A percentile compares a stretch with the other conserved stretches of the same genome.
Conservation (phyloP, 2,888 invertebrate species). For the Anticlea derivata region DNA sequence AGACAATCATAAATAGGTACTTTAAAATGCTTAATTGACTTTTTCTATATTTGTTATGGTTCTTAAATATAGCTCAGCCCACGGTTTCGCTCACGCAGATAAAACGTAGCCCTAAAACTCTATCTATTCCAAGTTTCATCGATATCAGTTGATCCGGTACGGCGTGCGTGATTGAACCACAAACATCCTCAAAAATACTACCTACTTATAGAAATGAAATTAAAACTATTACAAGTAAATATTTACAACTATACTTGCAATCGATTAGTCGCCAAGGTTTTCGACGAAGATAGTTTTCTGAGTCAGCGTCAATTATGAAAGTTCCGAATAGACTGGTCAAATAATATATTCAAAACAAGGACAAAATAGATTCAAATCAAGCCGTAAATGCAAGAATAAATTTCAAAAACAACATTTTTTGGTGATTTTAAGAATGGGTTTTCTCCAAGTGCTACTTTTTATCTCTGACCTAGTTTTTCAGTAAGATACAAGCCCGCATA, state of each 20-base stretch:
- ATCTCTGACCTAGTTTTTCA: conserved; percentile 26
- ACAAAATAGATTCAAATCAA: conserved; percentile 24
- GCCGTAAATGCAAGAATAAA: conserved; percentile 27
- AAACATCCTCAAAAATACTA: too few relatives aligned
- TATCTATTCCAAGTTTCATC: too few relatives aligned
- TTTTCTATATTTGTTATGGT: too few relatives aligned
- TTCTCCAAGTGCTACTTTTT: conserved; percentile 29
- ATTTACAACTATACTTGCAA: too few relatives aligned
- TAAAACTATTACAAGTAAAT: too few relatives aligned
- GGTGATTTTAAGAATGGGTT: conserved; percentile 17
- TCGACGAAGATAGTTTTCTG: not conserved
- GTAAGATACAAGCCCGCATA: conserved; percentile 18
- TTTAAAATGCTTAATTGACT: too few relatives aligned
- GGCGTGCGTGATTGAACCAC: too few relatives aligned
- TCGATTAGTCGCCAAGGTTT: not conserved
- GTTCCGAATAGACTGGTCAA: conserved; percentile 22
- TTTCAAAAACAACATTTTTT: conserved; percentile 32
- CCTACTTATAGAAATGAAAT: too few relatives aligned
- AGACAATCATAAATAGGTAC: conserved; percentile 7
- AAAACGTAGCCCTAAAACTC: too few relatives aligned
- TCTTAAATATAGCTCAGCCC: too few relatives aligned
- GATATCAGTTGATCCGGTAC: too few relatives aligned
- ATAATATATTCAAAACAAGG: conserved; percentile 23
- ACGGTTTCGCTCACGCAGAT: too few relatives aligned
- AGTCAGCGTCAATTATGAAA: conserved; percentile 15